Base-by-base conservation (phyloP, 2,797 vertebrate species). In the Poeciliopsis presidionis region DNA sequence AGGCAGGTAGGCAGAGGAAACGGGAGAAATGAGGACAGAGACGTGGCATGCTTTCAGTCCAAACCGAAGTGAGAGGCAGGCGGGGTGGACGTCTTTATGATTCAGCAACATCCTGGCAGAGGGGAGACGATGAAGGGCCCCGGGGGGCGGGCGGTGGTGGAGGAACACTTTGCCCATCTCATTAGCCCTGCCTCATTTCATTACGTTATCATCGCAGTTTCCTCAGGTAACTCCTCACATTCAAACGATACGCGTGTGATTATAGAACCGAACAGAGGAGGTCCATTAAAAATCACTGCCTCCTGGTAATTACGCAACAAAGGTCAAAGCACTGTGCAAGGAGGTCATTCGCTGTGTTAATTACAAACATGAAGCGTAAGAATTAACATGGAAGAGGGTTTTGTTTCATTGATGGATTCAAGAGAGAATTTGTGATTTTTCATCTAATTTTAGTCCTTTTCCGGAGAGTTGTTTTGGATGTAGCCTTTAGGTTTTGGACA, bases 141-240 rank as follows among this genome's bases (percentile, higher is more conserved):
- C 1, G 5, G 33, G 80, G 77, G 83, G 77, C 57, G 82, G 78
- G 81, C 70, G 83, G 77, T 65, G 83, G 77, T 14, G 53, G 73
- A 70, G 80, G 79, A 81, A 83, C 80, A 72, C 87, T 91, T 88
- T 85, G 79, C 86, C 90, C 90, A 86, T 92, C 90, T 94, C 94
- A 94, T 95, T 95, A 94, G 86, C 91, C 80, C 88, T 82, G 88
- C 87, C 90, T 95, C 88, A 85, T 93, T 93, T 92, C 78, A 93
- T 94, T 94, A 94, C 89, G 88, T 89, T 93, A 95, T 89, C 87
- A 83, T 77, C 65, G 81, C 69, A 36, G 79, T 80, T 43, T 69
- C 80, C 83, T 75, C 57, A 4, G 79, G 83, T 78, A 79, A 72
- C 69, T 72, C 46, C 57, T 65, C 49, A 41, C 82, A 74, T 79